A percentile compares a stretch with the other conserved stretches of the same genome.
phyloP scores from a whole-genome alignment of 2,113 vertebrate species.

The Scytalopus superciliaris region DNA sequence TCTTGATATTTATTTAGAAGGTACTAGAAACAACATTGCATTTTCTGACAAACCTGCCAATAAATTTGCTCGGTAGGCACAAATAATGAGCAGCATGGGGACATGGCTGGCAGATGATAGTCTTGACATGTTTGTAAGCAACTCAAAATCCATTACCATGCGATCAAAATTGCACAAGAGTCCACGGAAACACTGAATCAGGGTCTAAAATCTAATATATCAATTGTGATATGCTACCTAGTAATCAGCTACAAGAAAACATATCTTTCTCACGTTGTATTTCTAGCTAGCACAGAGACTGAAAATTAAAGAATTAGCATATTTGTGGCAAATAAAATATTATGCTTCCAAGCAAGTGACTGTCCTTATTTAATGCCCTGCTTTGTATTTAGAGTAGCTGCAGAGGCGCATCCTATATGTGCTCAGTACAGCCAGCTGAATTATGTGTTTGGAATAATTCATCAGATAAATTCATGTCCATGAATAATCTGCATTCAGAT shows the following conservation, averaged over 20 bases:
- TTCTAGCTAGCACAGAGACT: not conserved
- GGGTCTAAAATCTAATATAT: not conserved
- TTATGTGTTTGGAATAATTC: conserved; percentile 44
- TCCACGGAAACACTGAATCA: not conserved
- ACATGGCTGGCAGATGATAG: not conserved
- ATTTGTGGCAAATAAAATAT: conserved; percentile 49
- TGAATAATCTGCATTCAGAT: conserved; percentile 51
- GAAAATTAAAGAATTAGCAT: conserved; percentile 54
- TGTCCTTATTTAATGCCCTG: conserved; percentile 34
- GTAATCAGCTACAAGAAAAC: not conserved
- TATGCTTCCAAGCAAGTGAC: conserved; percentile 1
- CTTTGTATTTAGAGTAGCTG: conserved; percentile 19
- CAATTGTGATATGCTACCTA: not conserved
- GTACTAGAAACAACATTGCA: not conserved
- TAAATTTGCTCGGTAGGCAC: not conserved
- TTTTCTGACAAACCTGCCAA: conserved; percentile 36
- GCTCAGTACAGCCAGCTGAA: not conserved
- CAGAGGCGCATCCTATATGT: not conserved
- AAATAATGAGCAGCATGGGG: not conserved
- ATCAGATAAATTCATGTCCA: conserved; percentile 29
- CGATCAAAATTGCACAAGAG: not conserved
- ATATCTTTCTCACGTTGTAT: not conserved
- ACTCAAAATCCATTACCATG: not conserved
- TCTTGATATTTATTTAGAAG: not conserved
- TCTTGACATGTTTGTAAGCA: conserved; percentile 9